phyloP scores from a whole-genome alignment of 2,888 invertebrate species.

The Pardosa pseudoannulata region DNA sequence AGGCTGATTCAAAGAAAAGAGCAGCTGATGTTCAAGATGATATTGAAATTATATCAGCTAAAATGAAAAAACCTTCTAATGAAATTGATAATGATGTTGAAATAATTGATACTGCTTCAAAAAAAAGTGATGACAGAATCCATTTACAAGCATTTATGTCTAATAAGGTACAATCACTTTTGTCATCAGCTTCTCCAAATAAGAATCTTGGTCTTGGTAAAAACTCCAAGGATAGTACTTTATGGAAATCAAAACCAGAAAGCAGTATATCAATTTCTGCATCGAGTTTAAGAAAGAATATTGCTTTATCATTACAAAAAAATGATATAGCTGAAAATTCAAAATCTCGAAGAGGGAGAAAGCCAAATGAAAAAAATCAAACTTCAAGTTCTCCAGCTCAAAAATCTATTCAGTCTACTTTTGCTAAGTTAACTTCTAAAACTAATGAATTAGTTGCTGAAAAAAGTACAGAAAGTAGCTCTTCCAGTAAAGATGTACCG shows the following conservation, averaged over 20 bases:
- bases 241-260: not conserved
- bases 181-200: conserved; percentile 28
- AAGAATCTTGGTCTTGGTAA: not conserved
- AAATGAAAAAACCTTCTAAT: conserved; percentile 8
- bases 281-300: conserved; percentile 54
- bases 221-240: not conserved
- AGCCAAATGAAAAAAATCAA: not conserved
- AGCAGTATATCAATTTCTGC: conserved; percentile 33
- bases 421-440: too few relatives aligned
- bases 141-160: conserved; percentile 45
- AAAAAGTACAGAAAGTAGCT: not conserved
- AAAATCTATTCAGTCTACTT: not conserved
- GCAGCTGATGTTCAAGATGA: conserved; percentile 4
- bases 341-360: not conserved
- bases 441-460: not conserved
- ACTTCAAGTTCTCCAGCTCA: not conserved
- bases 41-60: conserved; percentile 19
- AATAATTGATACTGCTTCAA: not conserved
- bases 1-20: conserved; percentile 13
- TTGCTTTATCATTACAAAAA: conserved; percentile 48
- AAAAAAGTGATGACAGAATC: conserved; percentile 16
- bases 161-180: conserved; percentile 61
- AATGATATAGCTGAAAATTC: not conserved
- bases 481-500: too few relatives aligned
- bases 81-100: conserved; percentile 13